Evolutionary conservation across 2,888 invertebrate genomes (phyloP), one percentile per base, ranked within the genome.

Genomic region (Drosophila mercatorum): DNA sequence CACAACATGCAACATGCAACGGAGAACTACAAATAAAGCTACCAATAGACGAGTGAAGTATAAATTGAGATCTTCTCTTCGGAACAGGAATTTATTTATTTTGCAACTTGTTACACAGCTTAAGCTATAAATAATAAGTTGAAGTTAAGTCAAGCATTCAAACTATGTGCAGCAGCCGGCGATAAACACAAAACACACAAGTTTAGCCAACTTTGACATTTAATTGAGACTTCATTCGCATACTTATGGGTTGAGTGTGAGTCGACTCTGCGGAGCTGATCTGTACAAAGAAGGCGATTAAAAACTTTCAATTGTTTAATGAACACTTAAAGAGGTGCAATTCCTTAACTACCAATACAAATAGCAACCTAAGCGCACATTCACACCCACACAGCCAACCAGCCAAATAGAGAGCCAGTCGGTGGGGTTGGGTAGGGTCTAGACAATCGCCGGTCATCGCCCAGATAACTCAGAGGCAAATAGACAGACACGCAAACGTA

Each of bases 241-340:
- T n/a, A n/a, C 26, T 10, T 26, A 26, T 6, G 34, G 10, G 17
- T 47, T 28, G 28, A 28, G 14, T 2, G 14, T 41, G 41, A 28
- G 43, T 60, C 28, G 26, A 38, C 7, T 12, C 34, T 8, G 57
- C 28, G 55, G 47, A 49, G 38, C 26, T 17, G 40, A 12, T n/a
- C 38, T 31, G 38, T 36, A 70, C 58, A 80, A 57, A 59, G 71
- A 68, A 60, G 60, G 60, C 83, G 73, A 88, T 81, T 78, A 78
- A 71, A 81, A 81, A 85, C 72, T 90, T 85, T 90, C 78, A 83
- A 85, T 74, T 88, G 83, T 78, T 90, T 80, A 85, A 88, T 85
- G 78, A 90, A 86, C 84, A 88, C 84, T 88, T 85, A 60, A 83
- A 80, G 60, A 71, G 72, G 72, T 78, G 62, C 67, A 78, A 78